Evolutionary conservation across 2,113 vertebrate genomes (phyloP).

Genomic region (Oxygymnocypris stewartii): DNA sequence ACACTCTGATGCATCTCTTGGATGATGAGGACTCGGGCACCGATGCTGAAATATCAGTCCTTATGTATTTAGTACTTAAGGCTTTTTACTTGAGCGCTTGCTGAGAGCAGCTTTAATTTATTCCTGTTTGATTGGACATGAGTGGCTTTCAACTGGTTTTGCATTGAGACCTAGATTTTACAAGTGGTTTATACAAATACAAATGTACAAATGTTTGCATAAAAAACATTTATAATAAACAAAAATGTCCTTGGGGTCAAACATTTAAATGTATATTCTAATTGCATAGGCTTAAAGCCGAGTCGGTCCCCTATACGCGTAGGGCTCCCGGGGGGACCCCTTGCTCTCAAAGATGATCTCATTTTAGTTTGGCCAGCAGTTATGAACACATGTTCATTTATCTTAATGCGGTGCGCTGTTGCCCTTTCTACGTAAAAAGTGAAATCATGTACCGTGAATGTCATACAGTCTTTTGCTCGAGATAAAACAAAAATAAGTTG

Average conservation of each 20-base stretch:
- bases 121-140: constrained; percentile 66
- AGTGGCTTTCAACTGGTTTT: neutral
- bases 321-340: too few relatives aligned
- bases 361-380: too few relatives aligned
- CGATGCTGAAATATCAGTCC: constrained; percentile 58
- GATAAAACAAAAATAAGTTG: too few relatives aligned
- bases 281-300: neutral
- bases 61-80: constrained; percentile 59
- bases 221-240: neutral
- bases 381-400: too few relatives aligned
- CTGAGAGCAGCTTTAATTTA: constrained; percentile 66
- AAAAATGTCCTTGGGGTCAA: neutral
- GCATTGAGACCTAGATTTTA: neutral
- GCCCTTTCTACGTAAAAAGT: too few relatives aligned
- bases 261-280: neutral
- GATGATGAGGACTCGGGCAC: constrained; percentile 23
- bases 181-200: neutral
- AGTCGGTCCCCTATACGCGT: too few relatives aligned
- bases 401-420: too few relatives aligned
- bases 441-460: too few relatives aligned
- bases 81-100: constrained; percentile 44
- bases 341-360: too few relatives aligned
- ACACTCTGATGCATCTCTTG: constrained; percentile 42
- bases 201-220: neutral
- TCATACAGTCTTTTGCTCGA: too few relatives aligned